These are phyloP conservation scores for Achroia grisella DNA, from an alignment of 1,140 invertebrate genomes.

Conservation along the genomic window DNA sequence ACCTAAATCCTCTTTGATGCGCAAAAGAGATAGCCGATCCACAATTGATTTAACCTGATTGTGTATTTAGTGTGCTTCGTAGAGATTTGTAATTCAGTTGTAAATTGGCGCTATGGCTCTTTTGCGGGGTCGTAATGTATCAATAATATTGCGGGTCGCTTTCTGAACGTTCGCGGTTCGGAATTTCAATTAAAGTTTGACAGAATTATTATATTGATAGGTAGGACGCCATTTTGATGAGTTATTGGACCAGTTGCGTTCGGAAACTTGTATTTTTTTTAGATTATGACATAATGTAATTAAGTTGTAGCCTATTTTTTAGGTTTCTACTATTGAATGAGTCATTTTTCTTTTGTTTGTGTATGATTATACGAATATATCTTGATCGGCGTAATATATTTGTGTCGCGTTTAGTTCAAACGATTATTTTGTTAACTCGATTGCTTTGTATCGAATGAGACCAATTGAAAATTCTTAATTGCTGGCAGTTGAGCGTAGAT, in stretches of 20 bases:
- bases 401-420: too few relatives aligned
- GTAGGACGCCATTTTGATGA: slow-evolving; percentile 51
- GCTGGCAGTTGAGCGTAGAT: too few relatives aligned
- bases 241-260: slow-evolving; percentile 33
- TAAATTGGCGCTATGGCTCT: slow-evolving; percentile 61
- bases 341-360: too few relatives aligned
- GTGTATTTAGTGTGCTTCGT: slow-evolving; percentile 62
- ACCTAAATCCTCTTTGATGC: not conserved
- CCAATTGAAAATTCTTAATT: too few relatives aligned
- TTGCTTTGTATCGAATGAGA: too few relatives aligned
- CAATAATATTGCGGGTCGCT: slow-evolving; percentile 55
- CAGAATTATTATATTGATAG: slow-evolving; percentile 71
- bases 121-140: slow-evolving; percentile 60
- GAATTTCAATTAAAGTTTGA: slow-evolving; percentile 71
- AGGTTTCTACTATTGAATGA: not conserved
- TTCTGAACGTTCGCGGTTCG: slow-evolving; percentile 34
- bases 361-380: too few relatives aligned
- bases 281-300: slow-evolving; percentile 25
- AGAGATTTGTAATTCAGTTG: slow-evolving; percentile 69
- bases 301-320: slow-evolving; percentile 33
- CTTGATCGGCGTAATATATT: too few relatives aligned
- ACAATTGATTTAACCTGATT: slow-evolving; percentile 63
- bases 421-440: too few relatives aligned
- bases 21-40: slow-evolving; percentile 22
- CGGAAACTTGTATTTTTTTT: slow-evolving; percentile 22